These are phyloP conservation scores for Seira musarum DNA, from an alignment of 2,888 invertebrate species.

Conservation along the genomic window DNA sequence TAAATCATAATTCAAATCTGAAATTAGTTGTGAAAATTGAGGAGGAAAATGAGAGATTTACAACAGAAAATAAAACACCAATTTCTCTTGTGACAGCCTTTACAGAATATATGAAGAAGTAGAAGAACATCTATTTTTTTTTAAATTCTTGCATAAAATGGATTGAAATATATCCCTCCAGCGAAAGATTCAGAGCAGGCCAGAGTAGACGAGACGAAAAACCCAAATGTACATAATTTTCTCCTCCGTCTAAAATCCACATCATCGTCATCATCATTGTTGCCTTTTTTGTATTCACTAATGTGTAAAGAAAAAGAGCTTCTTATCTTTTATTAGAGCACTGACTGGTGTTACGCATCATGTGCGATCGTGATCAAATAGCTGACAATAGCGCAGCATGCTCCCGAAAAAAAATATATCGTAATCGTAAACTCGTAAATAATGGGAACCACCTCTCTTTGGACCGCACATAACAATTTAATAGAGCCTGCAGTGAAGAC, in stretches of 20 bases:
- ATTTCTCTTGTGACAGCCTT: too few relatives aligned
- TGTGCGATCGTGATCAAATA: conserved; percentile 63
- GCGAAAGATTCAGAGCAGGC: neutral
- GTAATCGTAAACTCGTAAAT: conserved; percentile 62
- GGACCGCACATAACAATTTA: conserved; percentile 61
- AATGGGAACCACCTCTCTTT: conserved; percentile 61
- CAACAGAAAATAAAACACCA: too few relatives aligned
- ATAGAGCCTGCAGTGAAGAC: conserved; percentile 62
- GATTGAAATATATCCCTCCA: conserved; percentile 14
- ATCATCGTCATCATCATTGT: conserved; percentile 44
- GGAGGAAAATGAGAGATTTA: too few relatives aligned
- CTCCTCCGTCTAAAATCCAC: too few relatives aligned
- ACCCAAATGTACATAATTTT: too few relatives aligned
- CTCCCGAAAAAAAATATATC: conserved; percentile 46
- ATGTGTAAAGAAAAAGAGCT: conserved; percentile 56
- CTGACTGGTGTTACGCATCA: conserved; percentile 63
- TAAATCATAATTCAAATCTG: too few relatives aligned
- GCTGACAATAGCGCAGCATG: conserved; percentile 63
- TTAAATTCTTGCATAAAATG: conserved; percentile 1
- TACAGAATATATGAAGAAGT: too few relatives aligned
- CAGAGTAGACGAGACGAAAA: too few relatives aligned
- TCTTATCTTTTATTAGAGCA: conserved; percentile 61
- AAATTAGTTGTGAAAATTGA: too few relatives aligned
- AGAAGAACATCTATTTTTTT: too few relatives aligned
- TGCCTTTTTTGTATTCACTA: conserved; percentile 52